These are phyloP conservation scores for Aurelia coerulea DNA, from an alignment of 30 jellyfish, hydroid and myxozoan genomes.

Conservation along the genomic window DNA sequence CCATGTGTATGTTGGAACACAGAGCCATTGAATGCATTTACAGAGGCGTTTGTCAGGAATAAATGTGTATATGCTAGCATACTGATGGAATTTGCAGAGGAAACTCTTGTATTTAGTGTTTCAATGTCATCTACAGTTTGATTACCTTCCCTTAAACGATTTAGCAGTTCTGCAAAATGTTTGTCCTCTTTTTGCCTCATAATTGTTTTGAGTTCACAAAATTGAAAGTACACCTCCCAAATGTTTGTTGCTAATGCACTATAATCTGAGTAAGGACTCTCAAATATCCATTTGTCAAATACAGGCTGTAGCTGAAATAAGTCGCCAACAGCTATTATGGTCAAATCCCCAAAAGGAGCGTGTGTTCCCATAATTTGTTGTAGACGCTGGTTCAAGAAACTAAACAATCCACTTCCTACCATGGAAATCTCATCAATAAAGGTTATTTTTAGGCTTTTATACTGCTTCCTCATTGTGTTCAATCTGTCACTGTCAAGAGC, in stretches of 20 bases:
- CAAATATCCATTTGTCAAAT: conserved; percentile 40
- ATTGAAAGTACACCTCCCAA: too few species aligned
- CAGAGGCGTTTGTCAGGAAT: too few species aligned
- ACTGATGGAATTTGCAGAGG: too few species aligned
- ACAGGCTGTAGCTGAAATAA: conserved; percentile 32
- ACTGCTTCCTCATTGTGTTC: conserved; percentile 8
- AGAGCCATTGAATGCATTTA: too few species aligned
- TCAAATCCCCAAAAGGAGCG: conserved; percentile 23
- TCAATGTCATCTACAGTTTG: too few species aligned
- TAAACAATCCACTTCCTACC: conserved; percentile 31
- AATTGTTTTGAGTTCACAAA: too few species aligned
- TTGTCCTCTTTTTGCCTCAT: not conserved
- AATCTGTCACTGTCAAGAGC: conserved; percentile 40
- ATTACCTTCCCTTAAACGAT: too few species aligned
- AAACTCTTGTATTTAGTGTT: too few species aligned
- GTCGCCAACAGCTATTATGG: conserved; percentile 34
- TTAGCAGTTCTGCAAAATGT: too few species aligned
- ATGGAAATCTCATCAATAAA: conserved; percentile 38
- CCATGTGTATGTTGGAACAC: too few species aligned
- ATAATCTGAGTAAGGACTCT: not conserved
- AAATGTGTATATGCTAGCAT: too few species aligned
- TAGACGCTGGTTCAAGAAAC: conserved; percentile 11
- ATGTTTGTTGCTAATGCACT: too few species aligned
- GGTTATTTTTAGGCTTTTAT: not conserved
- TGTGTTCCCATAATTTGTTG: conserved; percentile 31